These are phyloP conservation scores for Neodiprion lecontei DNA, from an alignment of 1,140 invertebrate species.

Conservation along the genomic window DNA sequence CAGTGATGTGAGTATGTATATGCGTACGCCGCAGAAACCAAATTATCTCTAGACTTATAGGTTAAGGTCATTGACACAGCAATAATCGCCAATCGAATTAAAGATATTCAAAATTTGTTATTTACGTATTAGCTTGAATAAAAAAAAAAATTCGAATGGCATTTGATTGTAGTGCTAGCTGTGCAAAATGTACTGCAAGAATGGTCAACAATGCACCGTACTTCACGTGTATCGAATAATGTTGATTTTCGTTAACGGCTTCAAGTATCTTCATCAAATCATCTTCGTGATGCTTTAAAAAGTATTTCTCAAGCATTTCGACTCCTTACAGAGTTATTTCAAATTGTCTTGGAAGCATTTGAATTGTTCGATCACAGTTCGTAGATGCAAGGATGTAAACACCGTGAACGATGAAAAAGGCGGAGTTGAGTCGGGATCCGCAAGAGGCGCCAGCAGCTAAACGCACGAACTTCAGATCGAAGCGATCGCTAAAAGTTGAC, in stretches of 20 bases:
- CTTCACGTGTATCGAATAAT: conserved; percentile 62
- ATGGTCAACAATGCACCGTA: conserved; percentile 39
- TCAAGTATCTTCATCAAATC: conserved; percentile 59
- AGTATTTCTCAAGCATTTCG: conserved; percentile 51
- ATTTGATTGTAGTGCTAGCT: not conserved
- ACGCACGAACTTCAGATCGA: too few species aligned
- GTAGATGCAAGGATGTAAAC: too few species aligned
- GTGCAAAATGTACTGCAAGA: not conserved
- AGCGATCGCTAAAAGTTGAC: too few species aligned
- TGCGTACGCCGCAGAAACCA: conserved; percentile 16
- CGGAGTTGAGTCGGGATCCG: too few species aligned
- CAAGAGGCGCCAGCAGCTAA: too few species aligned
- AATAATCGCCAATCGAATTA: conserved; percentile 2
- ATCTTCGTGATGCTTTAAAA: conserved; percentile 46
- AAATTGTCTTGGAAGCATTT: too few species aligned
- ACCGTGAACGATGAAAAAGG: too few species aligned
- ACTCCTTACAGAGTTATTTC: too few species aligned
- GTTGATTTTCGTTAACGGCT: conserved; percentile 42
- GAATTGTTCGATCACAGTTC: too few species aligned
- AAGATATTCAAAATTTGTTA: conserved; percentile 15
- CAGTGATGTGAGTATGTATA: conserved; percentile 11
- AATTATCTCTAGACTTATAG: conserved; percentile 24
- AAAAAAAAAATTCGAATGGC: not conserved
- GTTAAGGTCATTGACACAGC: conserved; percentile 20
- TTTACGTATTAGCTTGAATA: not conserved